Evolutionary conservation across 2,888 invertebrate genomes (phyloP).

Genomic region (Drosophila kambysellisi): DNA sequence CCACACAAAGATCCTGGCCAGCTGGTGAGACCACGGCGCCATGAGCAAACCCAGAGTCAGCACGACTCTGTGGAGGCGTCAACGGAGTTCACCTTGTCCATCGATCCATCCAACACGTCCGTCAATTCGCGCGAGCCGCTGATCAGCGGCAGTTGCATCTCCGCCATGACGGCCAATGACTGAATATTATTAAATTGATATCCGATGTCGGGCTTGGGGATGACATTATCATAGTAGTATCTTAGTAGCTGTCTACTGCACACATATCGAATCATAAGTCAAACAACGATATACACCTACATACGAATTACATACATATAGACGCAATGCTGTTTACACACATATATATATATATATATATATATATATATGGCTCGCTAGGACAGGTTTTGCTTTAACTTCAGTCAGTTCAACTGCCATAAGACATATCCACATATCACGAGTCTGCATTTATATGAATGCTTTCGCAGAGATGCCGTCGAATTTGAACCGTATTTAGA

Average conservation of each 20-base stretch:
- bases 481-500: conserved; percentile 25
- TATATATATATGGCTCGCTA: background rate
- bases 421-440: conserved; percentile 26
- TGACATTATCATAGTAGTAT: conserved; percentile 1
- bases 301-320: background rate
- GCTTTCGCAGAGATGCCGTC: conserved; percentile 38
- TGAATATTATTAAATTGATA: conserved; percentile 35
- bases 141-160: conserved; percentile 85
- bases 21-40: conserved; percentile 85
- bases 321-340: background rate
- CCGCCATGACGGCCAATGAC: conserved; percentile 73
- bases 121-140: conserved; percentile 88
- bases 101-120: conserved; percentile 84
- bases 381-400: conserved; percentile 14
- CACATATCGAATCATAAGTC: background rate
- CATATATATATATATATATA: too few species aligned
- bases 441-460: conserved; percentile 21
- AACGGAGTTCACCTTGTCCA: conserved; percentile 82
- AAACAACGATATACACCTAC: conserved; percentile 1
- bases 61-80: conserved; percentile 87
- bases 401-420: conserved; percentile 18
- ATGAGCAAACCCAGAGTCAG: conserved; percentile 88
- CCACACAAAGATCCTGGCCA: conserved; percentile 85
- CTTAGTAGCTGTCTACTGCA: background rate
- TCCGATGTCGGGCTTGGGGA: background rate